A percentile compares a stretch with the other conserved stretches of the same genome.
Evolutionary conservation across 1,140 invertebrate genomes (phyloP).

Genomic region (Andricus grossulariae): DNA sequence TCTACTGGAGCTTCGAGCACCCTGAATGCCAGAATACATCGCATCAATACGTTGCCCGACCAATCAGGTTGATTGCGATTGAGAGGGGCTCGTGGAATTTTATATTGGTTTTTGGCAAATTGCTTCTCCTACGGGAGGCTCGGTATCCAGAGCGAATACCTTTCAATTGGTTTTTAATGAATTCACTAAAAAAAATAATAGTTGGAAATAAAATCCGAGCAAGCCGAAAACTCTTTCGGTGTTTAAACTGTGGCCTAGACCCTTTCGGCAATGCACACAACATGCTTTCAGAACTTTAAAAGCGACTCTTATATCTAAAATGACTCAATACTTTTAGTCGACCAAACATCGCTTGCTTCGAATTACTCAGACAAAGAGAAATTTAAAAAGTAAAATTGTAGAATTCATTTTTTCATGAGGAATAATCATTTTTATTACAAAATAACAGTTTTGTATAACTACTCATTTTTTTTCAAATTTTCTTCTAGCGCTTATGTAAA

Average conservation of each 20-base stretch:
- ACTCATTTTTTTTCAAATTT: too few relatives aligned
- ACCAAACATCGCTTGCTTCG: slow-evolving; percentile 66
- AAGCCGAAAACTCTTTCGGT: slow-evolving; percentile 43
- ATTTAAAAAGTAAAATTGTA: background rate
- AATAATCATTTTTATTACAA: too few relatives aligned
- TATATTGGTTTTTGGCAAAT: slow-evolving; percentile 52
- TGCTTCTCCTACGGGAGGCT: slow-evolving; percentile 42
- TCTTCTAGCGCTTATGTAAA: too few relatives aligned
- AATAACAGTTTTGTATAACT: too few relatives aligned
- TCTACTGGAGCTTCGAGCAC: background rate
- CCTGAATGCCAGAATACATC: background rate
- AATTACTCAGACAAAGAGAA: slow-evolving; percentile 50
- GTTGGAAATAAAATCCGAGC: slow-evolving; percentile 18
- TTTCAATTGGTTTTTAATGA: slow-evolving; percentile 25
- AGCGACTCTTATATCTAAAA: slow-evolving; percentile 34
- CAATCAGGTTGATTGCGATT: slow-evolving; percentile 49
- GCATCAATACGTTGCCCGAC: slow-evolving; percentile 35
- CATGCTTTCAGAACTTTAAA: slow-evolving; percentile 47
- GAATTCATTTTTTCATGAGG: too few relatives aligned
- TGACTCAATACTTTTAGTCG: slow-evolving; percentile 63
- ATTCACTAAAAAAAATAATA: slow-evolving; percentile 26
- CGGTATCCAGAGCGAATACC: slow-evolving; percentile 33
- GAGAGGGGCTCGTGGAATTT: slow-evolving; percentile 47
- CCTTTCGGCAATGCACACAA: slow-evolving; percentile 35
- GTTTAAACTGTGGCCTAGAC: slow-evolving; percentile 42